Conservation (phyloP, 1,140 invertebrate species). For the Drosophila jambulina region DNA sequence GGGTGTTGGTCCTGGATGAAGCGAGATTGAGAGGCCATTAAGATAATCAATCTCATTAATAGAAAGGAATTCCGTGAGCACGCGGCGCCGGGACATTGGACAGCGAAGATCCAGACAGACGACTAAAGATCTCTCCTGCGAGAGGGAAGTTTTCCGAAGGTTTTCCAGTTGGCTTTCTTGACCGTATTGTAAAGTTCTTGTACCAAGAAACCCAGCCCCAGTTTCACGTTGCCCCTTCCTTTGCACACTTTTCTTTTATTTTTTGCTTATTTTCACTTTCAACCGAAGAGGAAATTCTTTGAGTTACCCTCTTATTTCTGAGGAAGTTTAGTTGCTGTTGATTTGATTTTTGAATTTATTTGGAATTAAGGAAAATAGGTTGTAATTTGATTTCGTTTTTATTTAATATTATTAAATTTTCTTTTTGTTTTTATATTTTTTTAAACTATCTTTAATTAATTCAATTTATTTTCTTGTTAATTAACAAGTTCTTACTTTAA, state of each 20-base stretch:
- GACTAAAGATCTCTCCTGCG: not conserved
- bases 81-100: not conserved
- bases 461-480: too few species aligned
- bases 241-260: not conserved
- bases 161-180: not conserved
- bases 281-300: conserved; percentile 5
- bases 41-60: conserved; percentile 56
- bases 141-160: not conserved
- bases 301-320: not conserved
- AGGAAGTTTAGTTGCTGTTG: not conserved
- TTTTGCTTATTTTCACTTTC: conserved; percentile 45
- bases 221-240: not conserved
- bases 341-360: not conserved
- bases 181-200: conserved; percentile 8
- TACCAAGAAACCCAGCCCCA: not conserved
- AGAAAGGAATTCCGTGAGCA: conserved; percentile 5
- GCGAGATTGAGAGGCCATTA: conserved; percentile 48
- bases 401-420: too few species aligned
- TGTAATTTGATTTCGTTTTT: too few species aligned
- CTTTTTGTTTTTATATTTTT: too few species aligned
- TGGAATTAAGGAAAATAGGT: not conserved
- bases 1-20: conserved; percentile 13
- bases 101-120: conserved; percentile 10
- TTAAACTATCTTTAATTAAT: too few species aligned
- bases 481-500: too few species aligned